These are phyloP conservation scores for Monarcha castaneiventris DNA, from an alignment of 2,113 vertebrate genomes.

Conservation along the genomic window DNA sequence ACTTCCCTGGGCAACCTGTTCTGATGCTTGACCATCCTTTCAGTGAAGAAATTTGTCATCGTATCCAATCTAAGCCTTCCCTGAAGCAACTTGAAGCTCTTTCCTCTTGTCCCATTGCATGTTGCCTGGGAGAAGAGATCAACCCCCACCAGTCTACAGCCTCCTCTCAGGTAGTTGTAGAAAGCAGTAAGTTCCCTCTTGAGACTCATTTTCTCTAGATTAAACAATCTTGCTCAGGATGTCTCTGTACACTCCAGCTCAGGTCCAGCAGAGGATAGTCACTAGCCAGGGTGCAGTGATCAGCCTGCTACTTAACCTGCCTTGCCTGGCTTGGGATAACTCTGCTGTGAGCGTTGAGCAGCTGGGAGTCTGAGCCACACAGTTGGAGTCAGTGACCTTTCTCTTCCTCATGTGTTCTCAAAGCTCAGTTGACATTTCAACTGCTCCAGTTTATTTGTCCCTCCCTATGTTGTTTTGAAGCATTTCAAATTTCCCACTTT, in stretches of 20 bases:
- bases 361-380: not conserved
- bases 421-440: not conserved
- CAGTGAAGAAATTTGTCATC: not conserved
- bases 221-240: not conserved
- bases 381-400: not conserved
- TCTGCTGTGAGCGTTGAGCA: not conserved
- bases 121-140: not conserved
- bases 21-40: not conserved
- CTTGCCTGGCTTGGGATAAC: not conserved
- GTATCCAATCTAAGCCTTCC: not conserved
- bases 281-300: not conserved
- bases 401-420: not conserved
- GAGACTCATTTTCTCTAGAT: not conserved
- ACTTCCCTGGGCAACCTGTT: not conserved
- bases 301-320: not conserved
- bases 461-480: not conserved
- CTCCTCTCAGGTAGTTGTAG: not conserved
- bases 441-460: not conserved
- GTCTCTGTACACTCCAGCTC: not conserved
- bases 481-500: not conserved
- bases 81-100: not conserved
- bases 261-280: not conserved
- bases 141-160: not conserved
- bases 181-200: not conserved
- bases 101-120: not conserved